Percentiles rank a stretch among this genome's conserved stretches.
phyloP scores from a whole-genome alignment of 2,888 invertebrate species.

The Drosophila kanekoi region DNA sequence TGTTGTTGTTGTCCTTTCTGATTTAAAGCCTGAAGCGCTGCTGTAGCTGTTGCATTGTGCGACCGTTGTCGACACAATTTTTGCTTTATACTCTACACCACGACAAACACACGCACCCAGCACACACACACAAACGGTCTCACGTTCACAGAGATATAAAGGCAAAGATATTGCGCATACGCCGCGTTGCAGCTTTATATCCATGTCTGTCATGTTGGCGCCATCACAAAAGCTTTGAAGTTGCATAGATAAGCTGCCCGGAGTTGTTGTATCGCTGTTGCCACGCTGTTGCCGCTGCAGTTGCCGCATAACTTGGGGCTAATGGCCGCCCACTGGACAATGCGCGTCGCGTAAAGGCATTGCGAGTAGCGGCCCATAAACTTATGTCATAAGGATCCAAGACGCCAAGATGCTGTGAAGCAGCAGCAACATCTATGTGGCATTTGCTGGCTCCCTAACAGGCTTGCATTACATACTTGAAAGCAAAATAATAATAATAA shows the following conservation, averaged over 20 bases:
- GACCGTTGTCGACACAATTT: constrained; percentile 71
- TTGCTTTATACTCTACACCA: constrained; percentile 53
- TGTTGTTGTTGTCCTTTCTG: constrained; percentile 21
- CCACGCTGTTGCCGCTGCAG: constrained; percentile 36
- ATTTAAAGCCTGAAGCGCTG: constrained; percentile 19
- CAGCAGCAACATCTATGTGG: constrained; percentile 14
- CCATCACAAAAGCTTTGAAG: constrained; percentile 77
- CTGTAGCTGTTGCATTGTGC: constrained; percentile 55
- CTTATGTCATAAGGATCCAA: constrained; percentile 56
- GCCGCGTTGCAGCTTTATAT: constrained; percentile 66
- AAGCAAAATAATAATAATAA: not conserved
- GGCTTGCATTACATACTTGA: constrained; percentile 5
- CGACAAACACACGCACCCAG: constrained; percentile 7
- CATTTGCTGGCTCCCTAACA: constrained; percentile 5
- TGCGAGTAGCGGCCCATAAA: constrained; percentile 51
- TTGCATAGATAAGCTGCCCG: constrained; percentile 63
- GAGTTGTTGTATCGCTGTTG: constrained; percentile 20
- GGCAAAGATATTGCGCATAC: constrained; percentile 75
- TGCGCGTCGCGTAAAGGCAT: constrained; percentile 46
- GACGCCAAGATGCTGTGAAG: constrained; percentile 19
- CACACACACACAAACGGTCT: constrained; percentile 4
- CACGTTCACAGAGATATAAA: constrained; percentile 23
- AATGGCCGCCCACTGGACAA: constrained; percentile 61
- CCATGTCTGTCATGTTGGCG: constrained; percentile 52
- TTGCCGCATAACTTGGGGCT: constrained; percentile 71